These are phyloP conservation scores for Apostichopus parvimensis DNA, from an alignment of 35 echinoderm and acorn worm species.

Conservation along the genomic window DNA sequence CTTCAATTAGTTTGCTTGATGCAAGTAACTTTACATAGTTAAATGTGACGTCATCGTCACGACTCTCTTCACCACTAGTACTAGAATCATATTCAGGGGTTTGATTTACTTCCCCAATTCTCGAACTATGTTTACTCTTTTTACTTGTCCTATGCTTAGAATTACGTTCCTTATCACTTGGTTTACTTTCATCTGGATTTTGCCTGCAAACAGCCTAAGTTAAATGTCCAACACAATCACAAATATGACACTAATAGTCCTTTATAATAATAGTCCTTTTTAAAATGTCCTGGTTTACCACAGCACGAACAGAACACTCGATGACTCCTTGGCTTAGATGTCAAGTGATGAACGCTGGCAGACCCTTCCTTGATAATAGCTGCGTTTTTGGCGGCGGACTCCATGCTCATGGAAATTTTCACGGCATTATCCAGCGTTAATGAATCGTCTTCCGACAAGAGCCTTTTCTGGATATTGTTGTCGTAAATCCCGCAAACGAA, in stretches of 20 bases:
- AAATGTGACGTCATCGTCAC: slow-evolving; percentile 16
- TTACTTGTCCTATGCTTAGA: neutral
- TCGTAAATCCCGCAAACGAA: neutral
- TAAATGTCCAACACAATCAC: neutral
- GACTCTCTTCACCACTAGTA: neutral
- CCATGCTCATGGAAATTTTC: neutral
- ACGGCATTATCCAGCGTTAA: slow-evolving; percentile 21
- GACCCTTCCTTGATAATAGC: slow-evolving; percentile 17
- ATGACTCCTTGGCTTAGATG: neutral
- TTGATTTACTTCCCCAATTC: neutral
- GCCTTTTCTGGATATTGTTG: slow-evolving; percentile 18
- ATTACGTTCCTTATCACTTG: neutral
- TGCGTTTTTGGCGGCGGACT: neutral
- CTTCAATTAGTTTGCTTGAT: slow-evolving; percentile 29
- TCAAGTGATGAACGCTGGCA: neutral
- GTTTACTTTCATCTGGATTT: neutral
- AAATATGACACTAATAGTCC: neutral
- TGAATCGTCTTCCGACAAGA: neutral
- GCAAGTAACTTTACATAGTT: neutral
- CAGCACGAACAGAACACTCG: slow-evolving; percentile 1
- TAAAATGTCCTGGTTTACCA: slow-evolving; percentile 28
- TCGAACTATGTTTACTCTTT: neutral
- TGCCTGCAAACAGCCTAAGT: neutral
- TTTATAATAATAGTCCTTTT: neutral
- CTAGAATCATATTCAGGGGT: too few species aligned